Base-by-base conservation (phyloP, 2,888 invertebrate genomes). In the Drosophila siamana region DNA sequence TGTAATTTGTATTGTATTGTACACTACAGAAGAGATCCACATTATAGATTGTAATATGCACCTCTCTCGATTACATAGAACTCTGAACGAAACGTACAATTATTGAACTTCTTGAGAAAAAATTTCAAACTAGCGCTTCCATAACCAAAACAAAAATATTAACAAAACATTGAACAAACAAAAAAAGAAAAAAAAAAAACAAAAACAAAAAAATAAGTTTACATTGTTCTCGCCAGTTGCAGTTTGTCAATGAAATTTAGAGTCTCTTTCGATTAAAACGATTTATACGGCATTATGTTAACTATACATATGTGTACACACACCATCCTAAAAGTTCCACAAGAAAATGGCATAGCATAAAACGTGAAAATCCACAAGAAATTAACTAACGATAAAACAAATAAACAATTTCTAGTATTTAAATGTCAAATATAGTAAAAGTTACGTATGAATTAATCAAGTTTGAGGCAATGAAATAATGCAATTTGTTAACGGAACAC, bases 121-220 rank as follows among this genome's bases (percentile, higher is more conserved):
- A 72, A 52, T 83, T 74, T 69, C 41, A 66, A 72, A 78, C 69
- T 69, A 78, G 88, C 72, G 88, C 88, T 82, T 82, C 82, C 82
- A 82, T 65, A 74, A 51, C 60, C 59, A 44, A 65, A 61, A 28
- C 22, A 33, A 24, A 67, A 69, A 15, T 68, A 15, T 68, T 50
- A 50, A 50, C 19, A 19, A 19, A 19, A 19, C 19, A 19, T n/a
- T n/a, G n/a, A n/a, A n/a, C 11, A 11, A 24, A 19, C 9, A 48
- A 16, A 30, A 41, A 40, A 16, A 28, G 55, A 24, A 13, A 38
- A n/a, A n/a, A n/a, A 44, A 19, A 3, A 19, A 26, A 36, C 15
- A 13, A 38, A n/a, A n/a, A n/a, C 36, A 19, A 3, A 19, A 26
- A 36, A 26, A 36, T 3, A 11, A 24, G 22, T 48, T 26, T 13